A percentile compares a stretch with the other conserved stretches of the same genome.
phyloP scores from a whole-genome alignment of 2,888 invertebrate species.

The Athalia cordata region DNA sequence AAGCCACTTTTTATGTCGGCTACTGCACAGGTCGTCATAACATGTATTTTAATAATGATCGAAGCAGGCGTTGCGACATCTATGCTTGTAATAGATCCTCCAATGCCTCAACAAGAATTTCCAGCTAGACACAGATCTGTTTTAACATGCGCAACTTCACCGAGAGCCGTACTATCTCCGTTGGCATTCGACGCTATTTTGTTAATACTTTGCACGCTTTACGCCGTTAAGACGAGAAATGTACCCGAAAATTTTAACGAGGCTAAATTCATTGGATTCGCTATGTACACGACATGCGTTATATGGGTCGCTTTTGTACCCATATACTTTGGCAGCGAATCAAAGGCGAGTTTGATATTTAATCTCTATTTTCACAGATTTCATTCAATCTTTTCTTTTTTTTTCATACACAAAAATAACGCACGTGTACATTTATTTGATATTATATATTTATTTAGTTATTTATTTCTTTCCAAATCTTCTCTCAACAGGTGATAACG shows the following conservation, averaged over 20 bases:
- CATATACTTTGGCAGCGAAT: constrained; percentile 83
- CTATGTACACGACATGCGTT: constrained; percentile 87
- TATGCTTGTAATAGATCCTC: constrained; percentile 78
- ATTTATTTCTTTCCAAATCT: not conserved
- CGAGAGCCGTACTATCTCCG: constrained; percentile 78
- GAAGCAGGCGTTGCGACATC: constrained; percentile 80
- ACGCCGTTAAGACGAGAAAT: constrained; percentile 86
- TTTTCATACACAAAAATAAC: not conserved
- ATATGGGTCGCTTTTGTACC: constrained; percentile 88
- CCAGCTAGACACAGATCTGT: constrained; percentile 75
- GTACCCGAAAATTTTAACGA: constrained; percentile 91
- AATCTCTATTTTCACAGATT: no score
- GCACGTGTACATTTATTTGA: not conserved
- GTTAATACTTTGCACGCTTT: constrained; percentile 83
- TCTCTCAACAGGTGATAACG: constrained; percentile 60
- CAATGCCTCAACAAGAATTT: constrained; percentile 76
- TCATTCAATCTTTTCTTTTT: no score
- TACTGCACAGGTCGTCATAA: constrained; percentile 79
- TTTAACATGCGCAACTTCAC: constrained; percentile 80
- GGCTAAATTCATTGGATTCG: constrained; percentile 84
- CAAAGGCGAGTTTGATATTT: constrained; percentile 74
- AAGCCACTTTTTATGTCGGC: constrained; percentile 81
- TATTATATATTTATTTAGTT: no score
- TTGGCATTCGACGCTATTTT: constrained; percentile 83
- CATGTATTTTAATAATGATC: constrained; percentile 79